Base-by-base conservation (phyloP, 2,113 vertebrate species). In the Cettia cetti region DNA sequence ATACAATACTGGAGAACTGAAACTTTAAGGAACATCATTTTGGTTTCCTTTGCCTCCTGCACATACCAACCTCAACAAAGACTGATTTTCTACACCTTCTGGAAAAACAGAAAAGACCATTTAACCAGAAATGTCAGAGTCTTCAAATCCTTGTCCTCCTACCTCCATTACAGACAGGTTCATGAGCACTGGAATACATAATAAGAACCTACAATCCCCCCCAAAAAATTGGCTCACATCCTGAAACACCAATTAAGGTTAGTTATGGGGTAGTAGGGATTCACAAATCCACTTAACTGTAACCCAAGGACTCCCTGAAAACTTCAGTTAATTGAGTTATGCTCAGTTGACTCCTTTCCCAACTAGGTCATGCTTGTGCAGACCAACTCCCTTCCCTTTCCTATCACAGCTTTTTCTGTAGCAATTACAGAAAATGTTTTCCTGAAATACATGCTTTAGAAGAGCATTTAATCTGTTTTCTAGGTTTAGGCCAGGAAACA, bases 371-470 rank as follows among this genome's bases (percentile, higher is more conserved):
- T 0, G 0, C 27, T 63, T 50, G 21, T 44, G 33, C 27, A 45
- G 84, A 87, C 87, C 92, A 96, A 91, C 84, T 95, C 96, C 92
- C 92, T 91, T 95, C 87, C 90, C 84, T 66, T 92, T 94, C 95
- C 92, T 79, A 81, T 33, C 6, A 1, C 80, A 75, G 52, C 27
- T 47, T 54, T 82, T 96, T 92, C 92, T 87, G 77, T 13, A 56
- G 27, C 16, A 75, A 79, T 82, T 37, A 94, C 60, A 56, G 82
- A 96, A 84, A 47, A 70, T 8, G 39, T 78, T 92, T 94, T 91
- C 84, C 90, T 83, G 80, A 94, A 77, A 65, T 12, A 27, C 1
- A 3, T 42, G 31, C 33, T 72, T 81, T 13, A 78, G 54, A 86
- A 86, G 15, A 83, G 30, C 52, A 74, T 57, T 83, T 77, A 57